A percentile compares a stretch with the other conserved stretches of the same genome.
Conservation (phyloP, 2,797 vertebrate species). For the Danio tinwini region DNA sequence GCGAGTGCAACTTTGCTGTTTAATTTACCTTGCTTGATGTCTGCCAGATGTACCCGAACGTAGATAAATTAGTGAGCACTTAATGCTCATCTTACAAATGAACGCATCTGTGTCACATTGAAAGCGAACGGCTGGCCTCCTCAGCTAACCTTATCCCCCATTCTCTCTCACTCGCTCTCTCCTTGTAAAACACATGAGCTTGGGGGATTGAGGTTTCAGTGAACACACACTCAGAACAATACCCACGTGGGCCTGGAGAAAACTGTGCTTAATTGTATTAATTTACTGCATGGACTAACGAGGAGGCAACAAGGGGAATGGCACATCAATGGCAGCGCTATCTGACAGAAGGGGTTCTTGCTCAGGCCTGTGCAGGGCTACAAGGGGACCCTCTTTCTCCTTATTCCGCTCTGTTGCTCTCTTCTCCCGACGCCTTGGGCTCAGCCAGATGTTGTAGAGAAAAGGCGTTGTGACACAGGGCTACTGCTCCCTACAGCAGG, state of each 20-base stretch:
- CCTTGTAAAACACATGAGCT: slow-evolving; percentile 67
- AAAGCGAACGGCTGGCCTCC: slow-evolving; percentile 77
- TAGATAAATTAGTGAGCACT: slow-evolving; percentile 69
- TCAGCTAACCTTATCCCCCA: slow-evolving; percentile 50
- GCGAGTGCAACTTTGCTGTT: slow-evolving; percentile 76
- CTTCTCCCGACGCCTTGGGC: slow-evolving; percentile 55
- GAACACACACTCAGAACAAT: slow-evolving; percentile 80
- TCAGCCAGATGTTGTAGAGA: slow-evolving; percentile 62
- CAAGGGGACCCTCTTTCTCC: slow-evolving; percentile 52
- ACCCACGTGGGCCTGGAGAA: slow-evolving; percentile 74
- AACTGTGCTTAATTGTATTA: slow-evolving; percentile 83
- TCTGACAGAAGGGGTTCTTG: slow-evolving; percentile 65
- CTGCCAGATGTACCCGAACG: slow-evolving; percentile 72
- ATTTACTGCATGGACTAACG: slow-evolving; percentile 82
- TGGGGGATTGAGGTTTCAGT: slow-evolving; percentile 79
- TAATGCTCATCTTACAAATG: slow-evolving; percentile 73
- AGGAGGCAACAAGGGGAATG: slow-evolving; percentile 73
- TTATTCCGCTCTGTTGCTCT: slow-evolving; percentile 60
- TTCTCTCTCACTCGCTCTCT: slow-evolving; percentile 28
- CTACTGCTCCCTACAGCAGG: slow-evolving; percentile 72
- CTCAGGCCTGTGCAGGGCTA: slow-evolving; percentile 24
- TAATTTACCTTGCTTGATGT: slow-evolving; percentile 71
- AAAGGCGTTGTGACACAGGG: slow-evolving; percentile 55
- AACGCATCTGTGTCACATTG: slow-evolving; percentile 75
- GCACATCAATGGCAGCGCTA: slow-evolving; percentile 52